These are phyloP conservation scores for Xestia ashworthii DNA, from an alignment of 2,888 invertebrate species.

Conservation along the genomic window DNA sequence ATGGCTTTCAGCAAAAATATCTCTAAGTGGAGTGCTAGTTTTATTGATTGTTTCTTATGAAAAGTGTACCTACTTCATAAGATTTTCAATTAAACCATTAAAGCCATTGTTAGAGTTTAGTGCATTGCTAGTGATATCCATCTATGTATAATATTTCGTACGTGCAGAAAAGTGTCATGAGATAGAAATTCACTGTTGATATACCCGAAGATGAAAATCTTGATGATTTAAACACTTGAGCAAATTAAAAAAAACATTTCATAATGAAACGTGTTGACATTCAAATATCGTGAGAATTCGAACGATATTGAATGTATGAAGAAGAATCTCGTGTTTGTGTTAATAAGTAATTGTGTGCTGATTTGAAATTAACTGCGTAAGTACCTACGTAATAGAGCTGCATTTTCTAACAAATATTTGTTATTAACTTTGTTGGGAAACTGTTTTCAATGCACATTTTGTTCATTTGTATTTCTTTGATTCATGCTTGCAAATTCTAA, in stretches of 20 bases:
- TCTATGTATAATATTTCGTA: background rate
- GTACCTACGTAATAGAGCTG: conserved; percentile 9
- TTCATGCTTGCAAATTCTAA: background rate
- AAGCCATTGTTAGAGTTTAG: background rate
- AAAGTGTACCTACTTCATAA: background rate
- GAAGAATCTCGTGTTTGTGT: conserved; percentile 28
- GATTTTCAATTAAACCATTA: background rate
- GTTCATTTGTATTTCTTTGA: background rate
- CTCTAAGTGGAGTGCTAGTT: background rate
- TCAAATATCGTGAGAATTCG: conserved; percentile 34
- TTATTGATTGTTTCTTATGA: background rate
- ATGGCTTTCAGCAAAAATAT: background rate
- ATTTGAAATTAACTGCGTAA: conserved; percentile 14
- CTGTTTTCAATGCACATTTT: background rate
- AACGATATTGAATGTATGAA: conserved; percentile 34
- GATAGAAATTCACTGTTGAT: no score
- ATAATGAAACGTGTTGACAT: conserved; percentile 47
- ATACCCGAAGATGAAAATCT: background rate
- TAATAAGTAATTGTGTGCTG: conserved; percentile 24
- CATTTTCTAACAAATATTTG: conserved; percentile 21
- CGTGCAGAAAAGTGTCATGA: background rate
- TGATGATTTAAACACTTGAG: background rate
- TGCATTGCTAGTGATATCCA: background rate
- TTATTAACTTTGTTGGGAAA: conserved; percentile 37
- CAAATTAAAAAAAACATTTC: conserved; percentile 11